Percentiles rank a stretch among this genome's conserved stretches.
Conservation (phyloP, 2,888 invertebrate species). For the Fabriciana adippe region DNA sequence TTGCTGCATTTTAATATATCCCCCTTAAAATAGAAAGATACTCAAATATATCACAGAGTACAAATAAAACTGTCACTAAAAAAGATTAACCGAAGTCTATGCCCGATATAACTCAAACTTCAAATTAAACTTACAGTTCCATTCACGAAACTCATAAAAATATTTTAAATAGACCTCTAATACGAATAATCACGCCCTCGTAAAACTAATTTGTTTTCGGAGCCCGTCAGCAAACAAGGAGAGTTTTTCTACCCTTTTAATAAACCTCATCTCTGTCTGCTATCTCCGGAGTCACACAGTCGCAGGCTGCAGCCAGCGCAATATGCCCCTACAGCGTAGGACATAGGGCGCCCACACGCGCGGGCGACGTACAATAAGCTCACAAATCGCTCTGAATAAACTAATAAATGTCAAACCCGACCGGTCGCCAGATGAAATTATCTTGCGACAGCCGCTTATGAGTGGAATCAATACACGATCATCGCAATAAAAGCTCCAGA, state of each 20-base stretch:
- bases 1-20: no score
- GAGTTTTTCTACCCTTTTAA: constrained; percentile 41
- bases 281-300: constrained; percentile 4
- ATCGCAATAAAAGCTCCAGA: constrained; percentile 72
- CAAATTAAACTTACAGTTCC: constrained; percentile 26
- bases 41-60: no score
- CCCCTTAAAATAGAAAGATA: no score
- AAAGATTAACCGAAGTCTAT: not conserved
- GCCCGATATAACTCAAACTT: not conserved
- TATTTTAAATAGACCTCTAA: constrained; percentile 37
- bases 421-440: constrained; percentile 58
- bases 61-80: no score
- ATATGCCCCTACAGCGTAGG: not conserved
- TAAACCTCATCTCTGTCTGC: constrained; percentile 36
- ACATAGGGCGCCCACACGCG: not conserved
- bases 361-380: constrained; percentile 26
- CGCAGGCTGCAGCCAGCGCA: not conserved
- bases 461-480: constrained; percentile 74
- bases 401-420: constrained; percentile 47
- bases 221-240: constrained; percentile 33
- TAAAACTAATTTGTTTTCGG: constrained; percentile 41
- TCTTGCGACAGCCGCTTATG: constrained; percentile 63
- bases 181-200: constrained; percentile 41
- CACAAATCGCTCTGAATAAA: constrained; percentile 49
- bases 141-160: constrained; percentile 32